Base-by-base conservation (phyloP, 1,140 invertebrate species). In the Drosophila pectinifera region DNA sequence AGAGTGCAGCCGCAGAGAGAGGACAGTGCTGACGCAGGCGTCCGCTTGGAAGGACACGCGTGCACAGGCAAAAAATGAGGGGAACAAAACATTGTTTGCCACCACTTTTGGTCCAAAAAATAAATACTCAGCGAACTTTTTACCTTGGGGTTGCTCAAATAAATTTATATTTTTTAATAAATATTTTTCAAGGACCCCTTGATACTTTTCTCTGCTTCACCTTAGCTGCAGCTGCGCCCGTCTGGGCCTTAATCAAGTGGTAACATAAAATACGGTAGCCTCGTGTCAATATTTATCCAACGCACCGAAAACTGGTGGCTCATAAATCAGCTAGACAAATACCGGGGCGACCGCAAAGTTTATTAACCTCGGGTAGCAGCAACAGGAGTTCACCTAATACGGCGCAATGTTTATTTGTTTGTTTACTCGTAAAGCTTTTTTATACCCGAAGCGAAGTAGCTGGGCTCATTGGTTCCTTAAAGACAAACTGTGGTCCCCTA, bases 251-350 rank as follows among this genome's bases (percentile, higher is more conserved):
- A 88, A 86, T 86, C 75, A 86, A 88, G 43, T 51, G 49, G 46
- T 64, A 70, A 49, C 82, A 86, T 86, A 86, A 78, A 81, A 61
- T 73, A 79, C 68, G 6, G 6, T 41, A 73, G 45, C 56, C 76
- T 80, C 68, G 54, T 73, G 76, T 58, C 79, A 88, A 83, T 89
- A 88, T 88, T 88, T 83, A 59, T 56, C 36, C 51, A 62, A 58
- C 58, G 58, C 43, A 57, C 74, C 67, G 51, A 72, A 70, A 48
- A 70, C 39, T 39, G 16, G 42, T 69, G 67, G 65, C 83, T 79
- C 83, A 89, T 88, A 88, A 88, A 89, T 88, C 75, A 89, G 79
- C 79, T 79, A 83, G 70, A 82, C 83, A 86, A 78, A 88, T 64
- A 85, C 46, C 49, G 18, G 31, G 53, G 69, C 73, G 36, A 57